Evolutionary conservation across 2,797 vertebrate genomes (phyloP).

Genomic region (Gallinago solitaria): DNA sequence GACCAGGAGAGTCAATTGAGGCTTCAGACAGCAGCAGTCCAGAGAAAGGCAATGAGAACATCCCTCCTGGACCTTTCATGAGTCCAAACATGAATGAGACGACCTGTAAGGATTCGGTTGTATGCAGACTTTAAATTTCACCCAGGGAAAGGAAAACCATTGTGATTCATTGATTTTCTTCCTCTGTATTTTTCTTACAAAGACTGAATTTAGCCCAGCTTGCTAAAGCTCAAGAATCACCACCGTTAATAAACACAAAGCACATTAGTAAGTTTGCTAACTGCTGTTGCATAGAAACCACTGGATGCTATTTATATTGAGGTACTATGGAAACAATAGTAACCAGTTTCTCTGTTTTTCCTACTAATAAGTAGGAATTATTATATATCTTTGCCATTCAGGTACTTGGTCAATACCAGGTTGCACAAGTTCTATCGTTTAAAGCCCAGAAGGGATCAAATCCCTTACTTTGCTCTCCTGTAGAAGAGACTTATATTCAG

Average conservation of each 20-base stretch:
- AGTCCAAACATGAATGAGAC: background rate
- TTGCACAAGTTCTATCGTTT: background rate
- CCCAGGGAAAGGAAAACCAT: background rate
- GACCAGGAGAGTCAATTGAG: background rate
- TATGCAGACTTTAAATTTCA: background rate
- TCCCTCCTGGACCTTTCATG: background rate
- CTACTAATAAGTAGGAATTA: background rate
- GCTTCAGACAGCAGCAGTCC: background rate
- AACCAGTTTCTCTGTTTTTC: background rate
- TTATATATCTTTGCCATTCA: background rate
- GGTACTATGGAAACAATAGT: background rate
- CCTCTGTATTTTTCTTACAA: background rate
- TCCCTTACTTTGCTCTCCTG: background rate
- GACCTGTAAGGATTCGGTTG: background rate
- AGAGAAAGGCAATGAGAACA: background rate
- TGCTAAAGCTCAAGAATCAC: background rate
- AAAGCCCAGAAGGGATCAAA: background rate
- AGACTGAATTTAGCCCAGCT: background rate
- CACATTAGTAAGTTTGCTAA: background rate
- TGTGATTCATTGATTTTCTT: background rate
- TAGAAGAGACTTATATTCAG: background rate
- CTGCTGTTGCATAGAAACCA: background rate
- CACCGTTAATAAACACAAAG: background rate
- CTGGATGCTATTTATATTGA: background rate
- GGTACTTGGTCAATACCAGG: background rate